Percentiles rank a stretch among this genome's conserved stretches.
Conservation (phyloP, 2,797 vertebrate genomes). For the Toxotes lorentzi region DNA sequence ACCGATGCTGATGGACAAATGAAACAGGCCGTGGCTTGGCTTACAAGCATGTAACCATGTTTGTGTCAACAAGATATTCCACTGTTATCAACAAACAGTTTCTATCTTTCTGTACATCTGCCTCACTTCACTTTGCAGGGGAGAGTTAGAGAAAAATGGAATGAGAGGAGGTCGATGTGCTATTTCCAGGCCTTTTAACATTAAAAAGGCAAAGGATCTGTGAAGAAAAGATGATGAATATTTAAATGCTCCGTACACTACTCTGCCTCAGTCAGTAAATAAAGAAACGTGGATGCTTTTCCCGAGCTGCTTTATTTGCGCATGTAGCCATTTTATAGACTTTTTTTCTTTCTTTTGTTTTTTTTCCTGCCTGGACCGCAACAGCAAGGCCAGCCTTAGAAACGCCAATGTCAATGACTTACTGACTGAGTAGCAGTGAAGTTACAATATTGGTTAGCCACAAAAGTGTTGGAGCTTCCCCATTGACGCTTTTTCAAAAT, state of each 20-base stretch:
- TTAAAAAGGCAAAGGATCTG: slow-evolving; percentile 63
- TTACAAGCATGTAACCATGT: slow-evolving; percentile 41
- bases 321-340: slow-evolving; percentile 34
- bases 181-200: slow-evolving; percentile 71
- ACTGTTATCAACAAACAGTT: slow-evolving; percentile 32
- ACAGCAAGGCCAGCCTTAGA: too few relatives aligned
- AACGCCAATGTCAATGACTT: too few relatives aligned
- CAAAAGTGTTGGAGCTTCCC: too few relatives aligned
- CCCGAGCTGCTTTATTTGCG: slow-evolving; percentile 43
- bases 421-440: too few relatives aligned
- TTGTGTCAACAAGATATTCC: slow-evolving; percentile 40
- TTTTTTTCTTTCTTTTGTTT: neutral
- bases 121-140: slow-evolving; percentile 37
- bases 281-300: slow-evolving; percentile 41
- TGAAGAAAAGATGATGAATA: slow-evolving; percentile 68
- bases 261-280: slow-evolving; percentile 58
- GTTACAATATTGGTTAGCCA: too few relatives aligned
- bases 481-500: too few relatives aligned
- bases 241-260: slow-evolving; percentile 63
- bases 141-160: slow-evolving; percentile 18
- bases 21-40: neutral
- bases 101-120: slow-evolving; percentile 34
- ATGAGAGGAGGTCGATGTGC: slow-evolving; percentile 31
- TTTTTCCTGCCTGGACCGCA: too few relatives aligned
- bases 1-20: slow-evolving; percentile 16